A percentile compares a stretch with the other conserved stretches of the same genome.
Conservation (phyloP, 2,113 vertebrate species). For the Henicopernis longicauda region DNA sequence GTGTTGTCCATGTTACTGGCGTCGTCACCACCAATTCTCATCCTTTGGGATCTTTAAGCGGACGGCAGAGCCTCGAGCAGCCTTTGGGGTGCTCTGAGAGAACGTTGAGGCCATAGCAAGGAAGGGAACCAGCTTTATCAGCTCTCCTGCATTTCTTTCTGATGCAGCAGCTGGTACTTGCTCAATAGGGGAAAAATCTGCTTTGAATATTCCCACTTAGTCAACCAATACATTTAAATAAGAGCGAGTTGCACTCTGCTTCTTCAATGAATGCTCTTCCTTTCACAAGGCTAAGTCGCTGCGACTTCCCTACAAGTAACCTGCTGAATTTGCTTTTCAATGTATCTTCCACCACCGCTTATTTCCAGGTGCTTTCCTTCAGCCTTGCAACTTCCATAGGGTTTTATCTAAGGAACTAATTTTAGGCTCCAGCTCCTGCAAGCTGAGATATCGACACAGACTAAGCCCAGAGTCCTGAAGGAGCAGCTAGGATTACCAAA, state of each 20-base stretch:
- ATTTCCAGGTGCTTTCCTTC: neutral
- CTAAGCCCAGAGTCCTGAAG: neutral
- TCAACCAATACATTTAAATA: neutral
- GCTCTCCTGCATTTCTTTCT: neutral
- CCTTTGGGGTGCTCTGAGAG: neutral
- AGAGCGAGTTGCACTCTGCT: neutral
- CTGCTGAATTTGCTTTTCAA: neutral
- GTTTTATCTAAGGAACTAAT: neutral
- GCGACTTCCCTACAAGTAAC: neutral
- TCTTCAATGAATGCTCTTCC: neutral
- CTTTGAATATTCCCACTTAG: neutral
- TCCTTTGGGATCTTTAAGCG: neutral
- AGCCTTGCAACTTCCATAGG: neutral
- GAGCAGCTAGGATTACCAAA: neutral
- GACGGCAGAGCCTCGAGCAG: neutral
- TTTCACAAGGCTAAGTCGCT: neutral
- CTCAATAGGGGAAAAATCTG: neutral
- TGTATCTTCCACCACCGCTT: neutral
- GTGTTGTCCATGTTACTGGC: neutral
- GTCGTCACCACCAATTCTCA: neutral
- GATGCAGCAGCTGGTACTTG: neutral
- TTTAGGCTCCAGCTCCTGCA: neutral
- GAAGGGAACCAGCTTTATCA: neutral
- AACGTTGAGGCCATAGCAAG: neutral
- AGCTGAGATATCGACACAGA: neutral